phyloP scores from a whole-genome alignment of 2,797 vertebrate genomes.

The Alcedo quadribrachys region DNA sequence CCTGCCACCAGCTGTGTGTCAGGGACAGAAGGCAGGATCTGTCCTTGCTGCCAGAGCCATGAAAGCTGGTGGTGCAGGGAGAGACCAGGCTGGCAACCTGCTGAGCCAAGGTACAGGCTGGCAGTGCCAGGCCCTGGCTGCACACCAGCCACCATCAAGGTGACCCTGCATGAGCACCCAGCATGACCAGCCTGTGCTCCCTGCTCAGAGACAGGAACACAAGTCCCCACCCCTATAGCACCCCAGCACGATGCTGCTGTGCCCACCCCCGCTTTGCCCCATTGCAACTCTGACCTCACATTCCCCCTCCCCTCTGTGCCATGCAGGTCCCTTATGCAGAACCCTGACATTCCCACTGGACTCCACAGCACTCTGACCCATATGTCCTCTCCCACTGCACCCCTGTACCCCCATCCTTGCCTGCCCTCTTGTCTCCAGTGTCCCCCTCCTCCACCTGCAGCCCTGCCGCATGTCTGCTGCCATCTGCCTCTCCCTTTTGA shows the following conservation, averaged over 20 bases:
- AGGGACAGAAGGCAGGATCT: neutral
- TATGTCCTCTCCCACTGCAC: neutral
- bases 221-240: neutral
- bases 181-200: neutral
- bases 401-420: neutral
- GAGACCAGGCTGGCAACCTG: neutral
- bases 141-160: neutral
- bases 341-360: rapidly evolving
- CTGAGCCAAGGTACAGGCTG: neutral
- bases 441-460: neutral
- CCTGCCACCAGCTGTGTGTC: rapidly evolving
- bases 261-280: neutral
- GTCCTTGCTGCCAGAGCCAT: neutral
- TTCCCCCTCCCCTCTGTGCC: no score
- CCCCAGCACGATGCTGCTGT: rapidly evolving
- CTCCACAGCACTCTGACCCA: neutral
- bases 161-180: neutral
- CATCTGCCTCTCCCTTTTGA: constrained; percentile 63
- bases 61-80: neutral
- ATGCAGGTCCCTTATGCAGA: neutral
- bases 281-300: neutral
- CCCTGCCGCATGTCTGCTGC: constrained; percentile 46
- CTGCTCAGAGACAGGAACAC: rapidly evolving
- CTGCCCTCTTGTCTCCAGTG: neutral
- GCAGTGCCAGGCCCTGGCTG: neutral